Base-by-base conservation (phyloP, 2,113 vertebrate species). In the Oryzias curvinotus region DNA sequence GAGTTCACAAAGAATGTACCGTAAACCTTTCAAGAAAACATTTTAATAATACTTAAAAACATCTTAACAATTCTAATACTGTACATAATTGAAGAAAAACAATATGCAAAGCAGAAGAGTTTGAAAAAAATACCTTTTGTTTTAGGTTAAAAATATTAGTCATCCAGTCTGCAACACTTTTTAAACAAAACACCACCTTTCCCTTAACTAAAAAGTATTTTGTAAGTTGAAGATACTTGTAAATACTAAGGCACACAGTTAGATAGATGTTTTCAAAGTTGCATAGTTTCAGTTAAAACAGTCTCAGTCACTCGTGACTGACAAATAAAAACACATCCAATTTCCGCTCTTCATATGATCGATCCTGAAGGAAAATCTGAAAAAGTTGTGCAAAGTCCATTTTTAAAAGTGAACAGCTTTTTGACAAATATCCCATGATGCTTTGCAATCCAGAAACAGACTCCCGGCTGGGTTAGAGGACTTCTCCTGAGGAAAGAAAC, bases 191-290 rank as follows among this genome's bases (percentile, higher is more conserved):
- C 25, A 48, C 44, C 63, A 57, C 60, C 59, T 19, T 55, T 28
- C 58, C 52, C 63, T 71, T 70, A 49, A 67, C 25, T 3, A 19
- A 57, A 21, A 59, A 14, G 1, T 14, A 17, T 2, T 16, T 3
- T 26, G 54, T 17, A 36, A 65, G 36, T 47, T 25, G 5, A 54
- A 44, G 19, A 23, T 16, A 10, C 10, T 63, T 54, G 54, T 16
- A 76, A 65, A 75, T 52, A 55, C 65, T 19, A 77, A 88, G 85
- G 71, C 79, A 85, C 80, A 62, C 51, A 42, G 12, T 36, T 36
- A 36, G 57, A 54, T 66, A 62, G 64, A 41, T 63, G 44, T 5
- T 49, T 73, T 54, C 49, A 10, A 10, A 44, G 55, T 18, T 30
- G 45, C 14, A 26, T 18, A 12, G n/a, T 48, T 30, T 73, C 45